These are phyloP conservation scores for Drosophila fuyamai DNA, from an alignment of 1,140 invertebrate species.

Conservation along the genomic window DNA sequence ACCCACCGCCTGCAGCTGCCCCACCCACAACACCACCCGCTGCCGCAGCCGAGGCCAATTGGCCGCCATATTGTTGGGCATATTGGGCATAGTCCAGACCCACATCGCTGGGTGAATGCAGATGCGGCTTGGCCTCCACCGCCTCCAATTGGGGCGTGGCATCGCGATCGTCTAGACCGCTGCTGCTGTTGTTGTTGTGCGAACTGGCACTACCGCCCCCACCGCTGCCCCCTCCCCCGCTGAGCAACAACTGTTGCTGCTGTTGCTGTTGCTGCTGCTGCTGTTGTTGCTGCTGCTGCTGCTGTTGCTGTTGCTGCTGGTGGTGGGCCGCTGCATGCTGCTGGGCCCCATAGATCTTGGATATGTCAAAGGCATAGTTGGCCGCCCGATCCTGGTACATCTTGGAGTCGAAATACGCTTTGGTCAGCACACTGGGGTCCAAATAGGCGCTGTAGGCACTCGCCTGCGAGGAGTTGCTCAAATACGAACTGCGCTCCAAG, in stretches of 20 bases:
- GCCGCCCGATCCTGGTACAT: conserved; percentile 91
- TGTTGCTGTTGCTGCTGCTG: conserved; percentile 69
- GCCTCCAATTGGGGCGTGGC: conserved; percentile 78
- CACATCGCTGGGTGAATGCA: conserved; percentile 77
- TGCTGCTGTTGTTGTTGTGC: conserved; percentile 79
- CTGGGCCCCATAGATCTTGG: conserved; percentile 87
- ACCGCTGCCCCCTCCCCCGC: conserved; percentile 22
- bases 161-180: conserved; percentile 73
- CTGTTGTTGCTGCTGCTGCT: conserved; percentile 68
- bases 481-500: conserved; percentile 83
- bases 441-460: conserved; percentile 87
- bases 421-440: conserved; percentile 90
- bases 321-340: conserved; percentile 75
- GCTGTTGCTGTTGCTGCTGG: conserved; percentile 75
- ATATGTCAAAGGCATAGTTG: conserved; percentile 88
- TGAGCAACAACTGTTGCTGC: conserved; percentile 59
- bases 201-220: conserved; percentile 66
- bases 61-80: conserved; percentile 84
- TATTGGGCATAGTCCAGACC: conserved; percentile 81
- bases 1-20: conserved; percentile 27
- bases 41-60: conserved; percentile 63
- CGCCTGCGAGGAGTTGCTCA: conserved; percentile 79
- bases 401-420: conserved; percentile 92
- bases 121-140: conserved; percentile 72
- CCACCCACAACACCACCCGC: conserved; percentile 56